phyloP scores from a whole-genome alignment of 2,888 invertebrate species.

The Carabus problematicus region DNA sequence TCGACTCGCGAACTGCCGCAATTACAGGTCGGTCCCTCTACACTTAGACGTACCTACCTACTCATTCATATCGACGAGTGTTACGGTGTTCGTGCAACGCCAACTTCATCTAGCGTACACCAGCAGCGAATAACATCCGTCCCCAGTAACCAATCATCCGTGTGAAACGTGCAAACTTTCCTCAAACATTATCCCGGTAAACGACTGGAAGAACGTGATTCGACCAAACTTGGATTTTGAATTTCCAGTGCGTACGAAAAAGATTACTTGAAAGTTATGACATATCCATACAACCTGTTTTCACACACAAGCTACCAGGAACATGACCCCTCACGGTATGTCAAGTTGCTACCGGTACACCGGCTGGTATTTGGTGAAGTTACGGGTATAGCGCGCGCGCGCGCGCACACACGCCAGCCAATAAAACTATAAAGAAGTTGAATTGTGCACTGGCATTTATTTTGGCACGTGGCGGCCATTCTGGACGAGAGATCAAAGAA shows the following conservation, averaged over 20 bases:
- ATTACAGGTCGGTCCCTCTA: constrained; percentile 18
- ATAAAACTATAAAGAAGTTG: too few relatives aligned
- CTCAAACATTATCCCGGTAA: constrained; percentile 37
- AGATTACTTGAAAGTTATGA: constrained; percentile 40
- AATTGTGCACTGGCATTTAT: too few relatives aligned
- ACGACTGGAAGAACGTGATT: constrained; percentile 38
- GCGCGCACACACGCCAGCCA: too few relatives aligned
- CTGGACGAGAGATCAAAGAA: too few relatives aligned
- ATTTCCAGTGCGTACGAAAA: constrained; percentile 41
- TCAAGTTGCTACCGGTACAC: too few relatives aligned
- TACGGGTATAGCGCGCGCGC: too few relatives aligned
- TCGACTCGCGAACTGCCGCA: constrained; percentile 28
- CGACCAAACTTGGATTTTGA: constrained; percentile 31
- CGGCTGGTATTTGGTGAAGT: too few relatives aligned
- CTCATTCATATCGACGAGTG: background rate
- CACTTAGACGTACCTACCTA: constrained; percentile 7
- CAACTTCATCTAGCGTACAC: background rate
- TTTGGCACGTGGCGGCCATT: too few relatives aligned
- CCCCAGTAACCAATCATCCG: constrained; percentile 38
- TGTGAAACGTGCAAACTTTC: constrained; percentile 38
- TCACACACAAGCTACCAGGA: background rate
- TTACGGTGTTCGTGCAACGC: background rate
- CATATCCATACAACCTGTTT: constrained; percentile 39
- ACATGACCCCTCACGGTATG: too few relatives aligned
- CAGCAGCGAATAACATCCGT: constrained; percentile 32